Evolutionary conservation across 2,888 invertebrate species (phyloP), one percentile per base, ranked within the genome.

Genomic region (Chaitophorus viminalis): DNA sequence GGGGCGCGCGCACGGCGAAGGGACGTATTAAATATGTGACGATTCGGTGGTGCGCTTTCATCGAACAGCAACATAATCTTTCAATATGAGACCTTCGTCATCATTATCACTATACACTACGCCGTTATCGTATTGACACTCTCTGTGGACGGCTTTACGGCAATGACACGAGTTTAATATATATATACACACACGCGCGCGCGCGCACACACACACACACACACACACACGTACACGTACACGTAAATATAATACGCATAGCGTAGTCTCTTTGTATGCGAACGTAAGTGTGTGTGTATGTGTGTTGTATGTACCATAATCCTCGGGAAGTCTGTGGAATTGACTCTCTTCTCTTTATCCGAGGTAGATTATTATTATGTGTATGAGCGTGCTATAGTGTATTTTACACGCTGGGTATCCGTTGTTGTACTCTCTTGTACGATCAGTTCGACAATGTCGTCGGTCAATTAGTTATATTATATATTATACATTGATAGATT

Each of bases 21-120:
- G 84, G 74, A 65, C 60, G 78, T 86, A 86, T 86, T 78, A 86
- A 86, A 86, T 86, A 86, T 78, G 77, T 77, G 85, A 85, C 83
- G 74, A 72, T 31, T 70, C 82, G 46, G 70, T 46, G 70, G 46
- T 54, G 74, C 60, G 74, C 74, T 83, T 39, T 75, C 74, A 60
- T 60, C 75, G 82, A 82, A 82, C 82, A 25, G 86, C 70, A 78
- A 78, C 86, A 46, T 86, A 86, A 86, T 86, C 86, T 86, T 86
- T 86, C 86, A 86, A 86, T 86, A 86, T 86, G 82, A 60, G 33
- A 36, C 54, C 52, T 3, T n/a, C 29, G 36, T 11, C 36, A 33
- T 82, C 54, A 74, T 82, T 82, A 82, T n/a, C 36, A 36, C 74
- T 54, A 72, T 5, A 54, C 11, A 33, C 25, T 11, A 14, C 70